Evolutionary conservation across 2,888 invertebrate species (phyloP).

Genomic region (Flexamia atlantica): DNA sequence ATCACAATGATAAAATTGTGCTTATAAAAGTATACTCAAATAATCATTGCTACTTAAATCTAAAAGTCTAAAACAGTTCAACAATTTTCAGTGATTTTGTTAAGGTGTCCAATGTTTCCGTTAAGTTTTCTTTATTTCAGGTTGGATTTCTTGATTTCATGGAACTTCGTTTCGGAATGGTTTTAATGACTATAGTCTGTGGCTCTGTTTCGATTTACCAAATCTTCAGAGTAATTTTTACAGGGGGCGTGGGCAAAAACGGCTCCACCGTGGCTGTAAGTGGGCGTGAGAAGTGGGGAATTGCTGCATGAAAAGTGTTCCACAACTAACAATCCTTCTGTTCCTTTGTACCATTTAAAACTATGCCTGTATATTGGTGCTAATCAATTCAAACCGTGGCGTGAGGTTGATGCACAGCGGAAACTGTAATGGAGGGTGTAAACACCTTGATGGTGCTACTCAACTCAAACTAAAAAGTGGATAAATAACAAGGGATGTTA

Average conservation of each 20-base stretch:
- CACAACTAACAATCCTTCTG: constrained; percentile 71
- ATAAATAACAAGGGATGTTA: too few relatives aligned
- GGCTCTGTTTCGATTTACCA: constrained; percentile 85
- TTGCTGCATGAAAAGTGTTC: constrained; percentile 33
- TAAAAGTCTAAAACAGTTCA: too few relatives aligned
- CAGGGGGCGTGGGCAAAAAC: constrained; percentile 95
- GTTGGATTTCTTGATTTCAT: constrained; percentile 66
- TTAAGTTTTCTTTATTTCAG: constrained; percentile 76
- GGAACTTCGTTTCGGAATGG: constrained; percentile 87
- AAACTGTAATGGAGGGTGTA: too few relatives aligned
- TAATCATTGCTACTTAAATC: too few relatives aligned
- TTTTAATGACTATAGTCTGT: constrained; percentile 85
- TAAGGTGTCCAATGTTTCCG: constrained; percentile 72
- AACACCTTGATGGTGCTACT: too few relatives aligned
- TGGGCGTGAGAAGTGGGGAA: constrained; percentile 70
- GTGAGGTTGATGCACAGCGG: too few relatives aligned
- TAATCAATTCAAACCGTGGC: too few relatives aligned
- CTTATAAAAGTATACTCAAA: too few relatives aligned
- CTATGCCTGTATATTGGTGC: too few relatives aligned
- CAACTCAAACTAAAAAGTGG: too few relatives aligned
- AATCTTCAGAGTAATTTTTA: constrained; percentile 82
- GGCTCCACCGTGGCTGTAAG: constrained; percentile 99
- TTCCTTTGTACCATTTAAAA: constrained; percentile 72
- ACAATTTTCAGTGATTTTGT: too few relatives aligned
- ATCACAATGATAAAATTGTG: too few relatives aligned